Conservation (phyloP, 2,888 invertebrate genomes). For the Strigamia transsilvanica region DNA sequence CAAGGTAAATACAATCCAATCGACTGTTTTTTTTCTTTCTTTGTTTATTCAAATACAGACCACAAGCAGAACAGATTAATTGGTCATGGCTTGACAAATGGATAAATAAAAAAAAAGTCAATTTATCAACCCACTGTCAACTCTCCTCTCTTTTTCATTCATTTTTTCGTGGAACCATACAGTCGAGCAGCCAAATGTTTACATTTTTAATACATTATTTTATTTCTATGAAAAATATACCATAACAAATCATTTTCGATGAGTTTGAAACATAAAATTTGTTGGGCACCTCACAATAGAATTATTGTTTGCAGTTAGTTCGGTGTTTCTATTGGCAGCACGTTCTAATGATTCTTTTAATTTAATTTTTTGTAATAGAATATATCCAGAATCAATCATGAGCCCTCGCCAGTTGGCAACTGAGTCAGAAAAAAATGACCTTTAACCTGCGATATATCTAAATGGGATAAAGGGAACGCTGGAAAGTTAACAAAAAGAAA, state of each 20-base stretch:
- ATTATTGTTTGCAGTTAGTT: neutral
- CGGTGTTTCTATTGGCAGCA: too few species aligned
- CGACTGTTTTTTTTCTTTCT: neutral
- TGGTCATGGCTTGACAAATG: constrained; percentile 5
- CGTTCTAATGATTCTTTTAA: neutral
- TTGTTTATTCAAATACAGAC: neutral
- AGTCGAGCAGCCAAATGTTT: neutral
- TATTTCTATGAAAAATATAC: neutral
- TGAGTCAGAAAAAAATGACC: constrained; percentile 21
- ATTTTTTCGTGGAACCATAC: neutral
- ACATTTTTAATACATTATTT: neutral
- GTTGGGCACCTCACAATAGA: too few species aligned
- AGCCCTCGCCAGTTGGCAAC: constrained; percentile 37
- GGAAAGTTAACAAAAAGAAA: constrained; percentile 35
- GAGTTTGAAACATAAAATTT: too few species aligned
- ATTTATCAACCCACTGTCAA: constrained; percentile 23
- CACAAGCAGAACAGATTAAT: neutral
- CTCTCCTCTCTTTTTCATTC: neutral
- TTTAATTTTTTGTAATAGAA: neutral
- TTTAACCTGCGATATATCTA: constrained; percentile 2
- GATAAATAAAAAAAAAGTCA: constrained; percentile 18
- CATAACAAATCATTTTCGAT: too few species aligned
- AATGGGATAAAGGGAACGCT: constrained; percentile 30
- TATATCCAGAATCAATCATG: constrained; percentile 3
- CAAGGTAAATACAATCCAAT: too few species aligned